Evolutionary conservation across 2,888 invertebrate genomes (phyloP).

Genomic region (Hetaerina titia): DNA sequence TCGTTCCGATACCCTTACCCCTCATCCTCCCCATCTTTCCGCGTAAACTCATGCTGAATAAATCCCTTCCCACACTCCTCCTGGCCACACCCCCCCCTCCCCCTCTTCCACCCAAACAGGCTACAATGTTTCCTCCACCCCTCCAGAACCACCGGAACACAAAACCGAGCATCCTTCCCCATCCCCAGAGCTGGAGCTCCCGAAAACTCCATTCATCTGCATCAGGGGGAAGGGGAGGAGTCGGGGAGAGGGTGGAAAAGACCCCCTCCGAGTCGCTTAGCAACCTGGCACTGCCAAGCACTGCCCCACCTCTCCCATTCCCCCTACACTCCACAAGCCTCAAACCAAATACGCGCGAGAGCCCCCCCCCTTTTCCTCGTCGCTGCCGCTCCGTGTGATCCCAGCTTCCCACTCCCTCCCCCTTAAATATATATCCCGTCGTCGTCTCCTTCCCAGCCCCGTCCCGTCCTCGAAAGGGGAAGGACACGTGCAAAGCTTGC

Average conservation of each 20-base stretch:
- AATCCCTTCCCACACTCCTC: slow-evolving; percentile 6
- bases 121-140: neutral
- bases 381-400: neutral
- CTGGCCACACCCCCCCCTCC: neutral
- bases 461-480: neutral
- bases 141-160: neutral
- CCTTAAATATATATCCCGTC: neutral
- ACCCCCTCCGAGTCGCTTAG: slow-evolving; percentile 39
- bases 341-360: neutral
- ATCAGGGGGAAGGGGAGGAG: neutral
- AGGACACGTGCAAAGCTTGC: slow-evolving; percentile 18
- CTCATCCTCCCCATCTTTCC: neutral
- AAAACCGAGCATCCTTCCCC: neutral
- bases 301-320: neutral
- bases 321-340: neutral
- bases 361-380: neutral
- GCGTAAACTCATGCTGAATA: neutral
- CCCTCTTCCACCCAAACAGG: neutral
- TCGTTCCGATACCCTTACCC: neutral
- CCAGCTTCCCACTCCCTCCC: slow-evolving; percentile 1
- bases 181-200: neutral
- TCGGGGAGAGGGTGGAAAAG: neutral
- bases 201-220: neutral
- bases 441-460: neutral
- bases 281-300: neutral